Evolutionary conservation across 1,140 invertebrate species (phyloP), one percentile per base, ranked within the genome.

Genomic region (Drosophila santomea): DNA sequence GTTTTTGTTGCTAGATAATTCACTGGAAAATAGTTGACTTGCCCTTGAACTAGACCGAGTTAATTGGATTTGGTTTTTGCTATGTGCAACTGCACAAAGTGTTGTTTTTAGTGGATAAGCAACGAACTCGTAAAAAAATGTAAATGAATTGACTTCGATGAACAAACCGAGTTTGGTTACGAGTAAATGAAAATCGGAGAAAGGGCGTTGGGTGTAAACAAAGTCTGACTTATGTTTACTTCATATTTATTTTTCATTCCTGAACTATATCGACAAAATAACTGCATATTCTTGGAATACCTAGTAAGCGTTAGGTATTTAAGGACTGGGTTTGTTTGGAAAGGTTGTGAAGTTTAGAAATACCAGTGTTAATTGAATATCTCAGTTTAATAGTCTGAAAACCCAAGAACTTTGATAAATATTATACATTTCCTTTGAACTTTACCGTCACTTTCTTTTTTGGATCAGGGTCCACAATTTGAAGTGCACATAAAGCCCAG

Each of bases 91-190:
- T 28, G 43, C 35, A 17, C 35, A 69, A 48, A 25, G 23, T 17
- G 35, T 38, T 32, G 32, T 28, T 38, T 47, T 39, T 39, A 14
- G 35, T 64, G 35, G 63, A 67, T 66, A 44, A 66, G 43, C 32
- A 15, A 17, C 41, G 12, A 6, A 10, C 50, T 55, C 64, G 51
- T 71, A 71, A 71, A 50, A 43, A 39, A 71, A 72, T 71, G 66
- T 66, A 72, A 71, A 71, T 57, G 28, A 17, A 43, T 43, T 71
- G 44, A 69, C 64, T 71, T 36, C 47, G 57, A 71, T 48, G 64
- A 71, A 57, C 67, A 35, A 32, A 6, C 36, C 8, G 25, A 41
- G 38, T 35, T 66, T 25, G 4, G 14, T 28, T 39, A 20, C 14
- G 32, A 68, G 52, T 35, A 36, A 23, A 17, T 32, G 36, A 10